Percentiles rank a stretch among this genome's conserved stretches.
Evolutionary conservation across 2,113 vertebrate species (phyloP).

Genomic region (Balaeniceps rex): DNA sequence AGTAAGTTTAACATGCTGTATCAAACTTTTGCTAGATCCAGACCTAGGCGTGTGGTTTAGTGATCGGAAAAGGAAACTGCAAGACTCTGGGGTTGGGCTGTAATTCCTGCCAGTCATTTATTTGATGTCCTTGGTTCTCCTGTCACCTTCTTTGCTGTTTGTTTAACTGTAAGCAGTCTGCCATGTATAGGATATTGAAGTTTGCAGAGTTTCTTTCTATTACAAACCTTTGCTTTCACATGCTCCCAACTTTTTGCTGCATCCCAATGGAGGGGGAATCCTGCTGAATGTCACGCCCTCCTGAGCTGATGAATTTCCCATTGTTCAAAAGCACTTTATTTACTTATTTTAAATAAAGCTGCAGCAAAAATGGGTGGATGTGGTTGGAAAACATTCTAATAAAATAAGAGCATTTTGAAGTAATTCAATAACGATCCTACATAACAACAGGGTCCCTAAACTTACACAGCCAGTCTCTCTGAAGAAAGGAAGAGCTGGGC

Average conservation of each 20-base stretch:
- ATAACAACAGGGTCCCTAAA: background rate
- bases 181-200: background rate
- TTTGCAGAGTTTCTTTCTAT: background rate
- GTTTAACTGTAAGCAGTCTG: background rate
- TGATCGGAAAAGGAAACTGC: background rate
- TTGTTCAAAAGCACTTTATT: background rate
- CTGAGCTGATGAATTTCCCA: background rate
- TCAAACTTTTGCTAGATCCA: background rate
- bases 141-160: background rate
- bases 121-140: background rate
- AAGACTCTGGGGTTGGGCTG: background rate
- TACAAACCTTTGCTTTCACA: background rate
- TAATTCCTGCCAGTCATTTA: background rate
- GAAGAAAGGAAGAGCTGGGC: background rate
- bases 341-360: background rate
- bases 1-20: background rate
- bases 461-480: no score
- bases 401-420: background rate
- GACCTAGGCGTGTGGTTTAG: background rate
- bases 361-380: background rate
- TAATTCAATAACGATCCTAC: accelerated
- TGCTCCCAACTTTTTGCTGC: background rate
- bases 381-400: background rate
- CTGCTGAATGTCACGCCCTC: accelerated
- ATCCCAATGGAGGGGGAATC: background rate